These are phyloP conservation scores for Andrena chrysosceles DNA, from an alignment of 2,888 invertebrate genomes.

Conservation along the genomic window DNA sequence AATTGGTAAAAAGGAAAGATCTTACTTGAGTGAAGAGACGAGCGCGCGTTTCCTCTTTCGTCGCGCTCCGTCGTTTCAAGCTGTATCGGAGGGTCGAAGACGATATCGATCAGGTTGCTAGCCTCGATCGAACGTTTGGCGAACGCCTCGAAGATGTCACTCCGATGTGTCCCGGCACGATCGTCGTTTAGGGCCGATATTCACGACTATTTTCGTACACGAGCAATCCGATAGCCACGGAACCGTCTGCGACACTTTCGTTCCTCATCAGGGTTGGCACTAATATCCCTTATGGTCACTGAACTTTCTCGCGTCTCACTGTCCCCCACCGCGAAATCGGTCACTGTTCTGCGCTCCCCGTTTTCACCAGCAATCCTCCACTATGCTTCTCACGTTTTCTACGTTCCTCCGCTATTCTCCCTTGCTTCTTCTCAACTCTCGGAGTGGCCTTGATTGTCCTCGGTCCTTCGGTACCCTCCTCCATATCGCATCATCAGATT, in stretches of 20 bases:
- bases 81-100: neutral
- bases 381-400: conserved; percentile 2
- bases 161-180: conserved; percentile 59
- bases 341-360: conserved; percentile 69
- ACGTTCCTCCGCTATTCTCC: neutral
- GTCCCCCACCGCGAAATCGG: conserved; percentile 64
- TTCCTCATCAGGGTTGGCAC: conserved; percentile 79
- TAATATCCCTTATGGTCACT: conserved; percentile 83
- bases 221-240: conserved; percentile 75
- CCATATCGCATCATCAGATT: neutral
- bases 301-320: conserved; percentile 80
- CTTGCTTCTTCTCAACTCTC: neutral
- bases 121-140: conserved; percentile 18
- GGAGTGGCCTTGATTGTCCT: too few species aligned
- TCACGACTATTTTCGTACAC: conserved; percentile 79
- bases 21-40: conserved; percentile 57
- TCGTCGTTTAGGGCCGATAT: conserved; percentile 68
- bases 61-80: neutral
- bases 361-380: conserved; percentile 53
- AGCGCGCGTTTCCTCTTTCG: conserved; percentile 33
- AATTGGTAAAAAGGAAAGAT: conserved; percentile 12
- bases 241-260: conserved; percentile 75
- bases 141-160: conserved; percentile 56
- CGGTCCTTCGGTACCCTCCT: neutral
- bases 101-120: conserved; percentile 1